Evolutionary conservation across 2,888 invertebrate genomes (phyloP), one percentile per base, ranked within the genome.

Genomic region (Maniola hyperantus): DNA sequence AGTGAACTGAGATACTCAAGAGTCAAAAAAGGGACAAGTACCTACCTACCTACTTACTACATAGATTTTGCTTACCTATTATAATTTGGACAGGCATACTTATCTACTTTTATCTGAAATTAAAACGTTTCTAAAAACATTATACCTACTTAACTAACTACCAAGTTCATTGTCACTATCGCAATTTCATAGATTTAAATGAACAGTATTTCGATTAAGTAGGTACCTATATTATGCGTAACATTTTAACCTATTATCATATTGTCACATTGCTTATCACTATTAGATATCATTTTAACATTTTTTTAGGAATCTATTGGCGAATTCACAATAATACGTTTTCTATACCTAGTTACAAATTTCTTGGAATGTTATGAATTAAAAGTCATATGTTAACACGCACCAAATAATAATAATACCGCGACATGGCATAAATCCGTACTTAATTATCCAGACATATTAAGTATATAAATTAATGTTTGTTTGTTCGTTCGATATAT

Each of bases 231-330:
- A 26, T 26, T 39, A 51, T 48, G 65, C 42, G 74, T 81, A 81
- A 80, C 79, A 83, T 81, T 83, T 88, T 85, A 89, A 73, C 82
- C 89, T 90, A 91, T 75, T 70, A 84, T 83, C 84, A 90, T 91
- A 91, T 91, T 91, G 91, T 91, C 91, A 79, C 86, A 79, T 89
- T 81, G 78, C 83, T 87, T 88, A 89, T 84, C 81, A 87, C 87
- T 89, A 88, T 78, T 69, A 76, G 79, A 61, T 66, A 71, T 68
- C 46, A 64, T 64, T 59, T 67, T 69, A 67, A 62, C 64, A 67
- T 59, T 61, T 64, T 33, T 51, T 62, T 65, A 66, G 68, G 59
- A 57, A 62, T 54, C 58, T 53, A 53, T 42, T 53, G 51, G 62
- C 62, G 34, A 61, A n/a, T 53, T 53, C 53, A 60, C 11, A 44